Conservation (phyloP, 2,797 vertebrate species). For the Pelochelys cantorii region DNA sequence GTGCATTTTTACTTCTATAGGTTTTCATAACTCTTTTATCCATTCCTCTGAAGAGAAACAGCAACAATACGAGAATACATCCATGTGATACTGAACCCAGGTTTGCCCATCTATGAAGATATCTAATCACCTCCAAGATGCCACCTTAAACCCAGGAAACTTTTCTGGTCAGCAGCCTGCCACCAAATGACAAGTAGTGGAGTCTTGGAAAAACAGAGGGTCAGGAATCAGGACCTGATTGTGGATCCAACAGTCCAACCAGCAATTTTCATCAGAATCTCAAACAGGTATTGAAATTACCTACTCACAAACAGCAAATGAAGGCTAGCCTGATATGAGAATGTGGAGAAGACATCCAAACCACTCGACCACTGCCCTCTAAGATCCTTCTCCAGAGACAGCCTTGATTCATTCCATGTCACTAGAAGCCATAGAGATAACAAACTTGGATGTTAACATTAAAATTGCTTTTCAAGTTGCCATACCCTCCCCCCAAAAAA, state of each 20-base stretch:
- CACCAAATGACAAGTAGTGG: neutral
- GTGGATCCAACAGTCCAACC: neutral
- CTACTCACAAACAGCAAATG: neutral
- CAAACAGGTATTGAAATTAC: neutral
- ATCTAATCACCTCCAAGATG: neutral
- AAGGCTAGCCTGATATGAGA: neutral
- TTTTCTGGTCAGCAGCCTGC: neutral
- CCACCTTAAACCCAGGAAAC: neutral
- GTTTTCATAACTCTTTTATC: slow-evolving; percentile 63
- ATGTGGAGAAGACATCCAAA: neutral
- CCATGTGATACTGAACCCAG: neutral
- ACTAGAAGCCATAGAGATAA: neutral
- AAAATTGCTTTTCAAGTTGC: neutral
- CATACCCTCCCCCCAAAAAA: neutral
- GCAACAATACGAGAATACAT: neutral
- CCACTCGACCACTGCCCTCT: neutral
- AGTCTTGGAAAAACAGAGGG: neutral
- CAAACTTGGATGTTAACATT: neutral
- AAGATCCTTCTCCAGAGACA: neutral
- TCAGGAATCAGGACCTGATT: neutral
- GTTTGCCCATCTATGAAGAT: neutral
- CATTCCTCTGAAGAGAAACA: neutral
- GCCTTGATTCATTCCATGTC: neutral
- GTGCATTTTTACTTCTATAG: slow-evolving; percentile 58
- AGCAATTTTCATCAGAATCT: neutral